Evolutionary conservation across 2,888 invertebrate genomes (phyloP).

Genomic region (Criorhina ranunculi): DNA sequence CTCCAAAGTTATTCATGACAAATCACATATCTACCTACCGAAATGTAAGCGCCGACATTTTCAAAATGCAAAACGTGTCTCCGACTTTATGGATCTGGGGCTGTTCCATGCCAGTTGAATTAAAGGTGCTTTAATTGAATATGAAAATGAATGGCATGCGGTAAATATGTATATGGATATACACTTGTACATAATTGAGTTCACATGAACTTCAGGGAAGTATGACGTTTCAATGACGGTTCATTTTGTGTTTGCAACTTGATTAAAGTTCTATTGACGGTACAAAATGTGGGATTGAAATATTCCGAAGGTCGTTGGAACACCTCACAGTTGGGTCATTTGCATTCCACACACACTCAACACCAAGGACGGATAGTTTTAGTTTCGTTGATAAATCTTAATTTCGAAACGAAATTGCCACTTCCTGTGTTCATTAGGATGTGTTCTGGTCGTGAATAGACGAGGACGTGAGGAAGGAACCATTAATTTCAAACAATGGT

Average conservation of each 20-base stretch:
- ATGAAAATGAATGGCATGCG: constrained; percentile 59
- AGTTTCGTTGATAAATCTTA: constrained; percentile 62
- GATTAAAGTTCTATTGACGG: constrained; percentile 37
- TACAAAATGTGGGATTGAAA: background rate
- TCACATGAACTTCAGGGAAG: constrained; percentile 39
- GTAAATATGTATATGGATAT: constrained; percentile 26
- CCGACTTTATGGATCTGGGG: constrained; percentile 1
- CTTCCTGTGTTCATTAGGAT: constrained; percentile 50
- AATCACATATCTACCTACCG: constrained; percentile 19
- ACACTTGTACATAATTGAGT: constrained; percentile 48
- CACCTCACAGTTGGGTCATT: constrained; percentile 47
- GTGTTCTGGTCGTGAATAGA: constrained; percentile 30
- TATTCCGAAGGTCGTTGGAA: constrained; percentile 7
- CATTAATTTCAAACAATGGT: constrained; percentile 4
- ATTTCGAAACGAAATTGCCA: constrained; percentile 58
- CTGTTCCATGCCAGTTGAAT: background rate
- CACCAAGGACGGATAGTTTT: constrained; percentile 48
- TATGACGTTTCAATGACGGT: constrained; percentile 27
- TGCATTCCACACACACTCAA: constrained; percentile 47
- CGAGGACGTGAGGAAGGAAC: background rate
- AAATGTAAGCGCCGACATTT: constrained; percentile 6
- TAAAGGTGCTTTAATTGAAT: constrained; percentile 64
- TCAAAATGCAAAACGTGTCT: constrained; percentile 6
- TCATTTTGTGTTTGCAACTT: constrained; percentile 28
- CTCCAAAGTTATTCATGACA: constrained; percentile 44